Percentiles rank a stretch among this genome's conserved stretches.
These are phyloP conservation scores for Micromesistius poutassou DNA, from an alignment of 2,797 vertebrate species.

Conservation along the genomic window DNA sequence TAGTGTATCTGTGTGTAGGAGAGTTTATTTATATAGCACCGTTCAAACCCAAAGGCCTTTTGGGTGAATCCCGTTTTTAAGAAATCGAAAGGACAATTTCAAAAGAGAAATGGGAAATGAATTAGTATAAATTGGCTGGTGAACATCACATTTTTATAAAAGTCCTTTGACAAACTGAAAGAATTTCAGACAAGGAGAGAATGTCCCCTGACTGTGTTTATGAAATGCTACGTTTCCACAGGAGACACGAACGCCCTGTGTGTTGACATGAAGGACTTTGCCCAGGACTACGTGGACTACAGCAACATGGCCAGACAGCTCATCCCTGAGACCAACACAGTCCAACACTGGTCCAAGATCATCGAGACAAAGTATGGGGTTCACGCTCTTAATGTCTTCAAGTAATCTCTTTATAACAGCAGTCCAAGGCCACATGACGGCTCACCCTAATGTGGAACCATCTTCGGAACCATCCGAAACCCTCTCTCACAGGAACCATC, in stretches of 20 bases:
- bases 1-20: not conserved
- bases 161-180: no score
- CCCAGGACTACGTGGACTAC: constrained; percentile 77
- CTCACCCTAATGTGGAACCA: no score
- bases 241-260: constrained; percentile 76
- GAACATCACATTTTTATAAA: no score
- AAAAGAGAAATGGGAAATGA: no score
- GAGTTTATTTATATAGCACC: not conserved
- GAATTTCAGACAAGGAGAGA: not conserved
- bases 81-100: no score
- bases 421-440: not conserved
- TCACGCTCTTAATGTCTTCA: not conserved
- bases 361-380: constrained; percentile 76
- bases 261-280: constrained; percentile 78
- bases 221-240: constrained; percentile 28
- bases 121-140: no score
- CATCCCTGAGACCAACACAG: constrained; percentile 75
- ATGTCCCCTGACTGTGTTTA: not conserved
- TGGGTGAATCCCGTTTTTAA: no score
- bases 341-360: constrained; percentile 83
- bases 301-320: constrained; percentile 78
- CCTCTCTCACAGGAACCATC: constrained; percentile 66
- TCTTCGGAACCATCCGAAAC: no score
- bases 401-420: not conserved
- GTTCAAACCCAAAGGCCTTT: no score